Evolutionary conservation across 2,113 vertebrate species (phyloP), one percentile per base, ranked within the genome.

Genomic region (Cyanocitta stelleri): DNA sequence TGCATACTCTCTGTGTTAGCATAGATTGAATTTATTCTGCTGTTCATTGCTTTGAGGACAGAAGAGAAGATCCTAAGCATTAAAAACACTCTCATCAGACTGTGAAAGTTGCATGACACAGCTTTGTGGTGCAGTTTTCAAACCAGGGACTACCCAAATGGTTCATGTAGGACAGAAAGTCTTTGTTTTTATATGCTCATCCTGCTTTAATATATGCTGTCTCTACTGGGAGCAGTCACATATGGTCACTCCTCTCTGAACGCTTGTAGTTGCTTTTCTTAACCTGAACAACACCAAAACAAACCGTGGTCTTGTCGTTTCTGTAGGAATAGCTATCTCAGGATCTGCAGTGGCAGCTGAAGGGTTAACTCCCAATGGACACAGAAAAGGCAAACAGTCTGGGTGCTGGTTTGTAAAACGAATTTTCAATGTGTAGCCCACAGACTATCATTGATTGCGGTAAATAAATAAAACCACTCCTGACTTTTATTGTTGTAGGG

Each of bases 401-500:
- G 85, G 92, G 71, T 76, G 80, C 91, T 94, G 91, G 97, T 97
- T 97, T 97, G 96, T 94, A 95, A 97, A 97, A 96, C 23, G 91
- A 92, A 97, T 97, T 97, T 97, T 96, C 96, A 96, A 39, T 95
- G 96, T 96, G 89, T 91, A 89, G 83, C 86, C 81, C 94, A 98
- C 92, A 94, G 91, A 96, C 82, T 93, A 97, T 98, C 98, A 97
- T 96, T 95, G 95, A 97, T 97, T 90, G 97, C 10, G 90, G 97
- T 97, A 98, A 98, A 98, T 98, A 98, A 98, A 98, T 98, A 98
- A 98, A 98, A 98, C 95, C 97, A 97, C 98, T 97, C 97, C 98
- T 98, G 98, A 98, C 98, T 98, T 98, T 98, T 98, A 98, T 98
- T 98, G 98, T 98, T 97, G 97, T 95, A 94, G 97, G 97, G 97